Base-by-base conservation (phyloP, 2,113 vertebrate genomes). In the Phyllostomus hastatus region DNA sequence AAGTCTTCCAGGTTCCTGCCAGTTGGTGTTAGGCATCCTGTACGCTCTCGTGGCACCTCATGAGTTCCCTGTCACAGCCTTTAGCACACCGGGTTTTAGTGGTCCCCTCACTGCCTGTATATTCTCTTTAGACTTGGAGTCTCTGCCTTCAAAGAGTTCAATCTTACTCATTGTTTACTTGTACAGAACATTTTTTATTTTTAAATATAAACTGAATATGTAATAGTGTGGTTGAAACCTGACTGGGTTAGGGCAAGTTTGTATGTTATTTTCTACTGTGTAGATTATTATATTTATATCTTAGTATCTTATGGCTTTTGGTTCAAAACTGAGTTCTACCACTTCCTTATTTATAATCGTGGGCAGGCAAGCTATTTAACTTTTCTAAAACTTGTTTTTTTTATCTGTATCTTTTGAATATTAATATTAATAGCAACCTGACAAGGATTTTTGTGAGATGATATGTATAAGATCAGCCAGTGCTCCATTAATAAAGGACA, bases 201-300 rank as follows among this genome's bases (percentile, higher is more conserved):
- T 69, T 69, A 50, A 69, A 59, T 83, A 43, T 19, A 78, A 88
- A 82, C n/a, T 33, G n/a, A 92, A 81, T 67, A 50, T 69, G 14
- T 82, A 19, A 59, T 31, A 82, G 3, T 82, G n/a, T 8, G 79
- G 8, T 50, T 94, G 82, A 72, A 79, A 85, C 81, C 61, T 91
- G 43, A 24, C 35, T 10, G 17, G 87, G 0, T 92, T 15, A 48
- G 98, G 96, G 96, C 84, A 97, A 97, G 92, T 97, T 95, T n/a
- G n/a, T 90, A 7, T 87, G 43, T 76, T 88, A 43, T 26, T 52
- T 90, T 91, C 14, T 79, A n/a, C 33, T 91, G 19, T 87, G 66
- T 80, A 41, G 54, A 41, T 59, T 70, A 72, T 67, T 90, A 78
- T 57, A 43, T 59, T 57, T 52, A 54, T 19, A 70, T 46, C 57